Base-by-base conservation (phyloP, 2,113 vertebrate genomes). In the Semicossyphus pulcher region DNA sequence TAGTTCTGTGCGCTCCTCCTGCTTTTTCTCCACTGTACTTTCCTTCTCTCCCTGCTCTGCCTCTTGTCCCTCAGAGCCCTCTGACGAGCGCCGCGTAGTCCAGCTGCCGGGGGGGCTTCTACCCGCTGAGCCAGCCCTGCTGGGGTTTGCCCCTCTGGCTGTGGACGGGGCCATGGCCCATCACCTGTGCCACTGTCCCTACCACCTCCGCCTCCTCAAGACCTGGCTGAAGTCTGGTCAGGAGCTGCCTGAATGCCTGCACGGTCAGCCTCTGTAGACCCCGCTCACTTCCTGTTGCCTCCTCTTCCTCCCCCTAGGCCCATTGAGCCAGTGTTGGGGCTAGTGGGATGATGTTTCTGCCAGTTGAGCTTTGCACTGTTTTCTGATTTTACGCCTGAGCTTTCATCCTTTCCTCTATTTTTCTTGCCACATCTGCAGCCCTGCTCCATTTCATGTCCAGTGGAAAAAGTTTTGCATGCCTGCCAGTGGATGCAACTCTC, bases 161-260 rank as follows among this genome's bases (percentile, higher is more conserved):
- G 89, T 94, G 94, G 95, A 96, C 83, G 86, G 94, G 82, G 83
- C 93, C 67, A 88, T 95, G 91, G 93, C 94, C 89, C 94, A 93
- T 73, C 95, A 96, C 91, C 95, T 96, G 80, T 93, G 92, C 87
- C 94, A 93, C 86, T 97, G 95, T 92, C 95, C 93, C 91, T 96
- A 95, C 93, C 96, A 96, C 92, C 93, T 95, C 72, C 93, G 88
- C 79, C 94, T 96, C 93, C 95, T 96, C 94, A 93, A 91, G 93
- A 94, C 92, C 93, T 94, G 94, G 94, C 93, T 96, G 90, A 90
- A 86, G 92, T 95, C 95, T 82, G 94, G 93, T 92, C 95, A 87
- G 92, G 94, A 95, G 88, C 94, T 95, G 84, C 91, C 94, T 79
- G 94, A 96, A 85, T 95, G 89, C 94, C 93, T 96, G 87, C 94